Evolutionary conservation across 2,797 vertebrate genomes (phyloP), one percentile per base, ranked within the genome.

Genomic region (Eremophila alpestris): DNA sequence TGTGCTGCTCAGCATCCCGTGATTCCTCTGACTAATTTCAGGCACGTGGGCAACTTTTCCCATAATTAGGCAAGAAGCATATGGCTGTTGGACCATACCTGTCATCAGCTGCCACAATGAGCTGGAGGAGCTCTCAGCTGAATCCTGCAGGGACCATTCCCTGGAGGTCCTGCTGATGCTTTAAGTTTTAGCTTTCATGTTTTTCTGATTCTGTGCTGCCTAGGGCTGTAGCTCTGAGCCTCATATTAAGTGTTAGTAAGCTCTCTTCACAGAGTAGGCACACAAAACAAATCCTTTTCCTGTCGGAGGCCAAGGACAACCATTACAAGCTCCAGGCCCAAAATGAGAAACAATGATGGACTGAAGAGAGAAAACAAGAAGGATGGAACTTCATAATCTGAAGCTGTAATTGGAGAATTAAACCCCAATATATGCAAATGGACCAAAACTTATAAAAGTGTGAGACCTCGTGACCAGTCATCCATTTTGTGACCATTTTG

Each of bases 11-110:
- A 71, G 56, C 76, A 83, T 23, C 38, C 62, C 48, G 9, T 1
- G 75, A 60, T 54, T 67, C 54, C 84, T 59, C 69, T 38, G 45
- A 38, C 51, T 93, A 26, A 80, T 82, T 89, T 77, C 16, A 87
- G 69, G 73, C 49, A 80, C 0, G 0, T 0, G 0, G 67, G 45
- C 60, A 84, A 55, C 54, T 88, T 52, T 55, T 83, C 69, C 85
- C 45, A 77, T 59, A 81, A 87, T 94, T 59, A 94, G 80, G 83
- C 74, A 76, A 73, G 69, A 73, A 87, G 40, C 94, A 87, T 77
- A 74, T 54, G 89, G 92, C 82, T 67, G 48, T 13, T 49, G 17
- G 77, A 41, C 71, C 49, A 56, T 56, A 80, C 81, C 84, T 91
- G 68, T 80, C 93, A 77, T 60, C 21, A 54, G 48, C 1, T 77